Conservation (phyloP, 2,113 vertebrate genomes). For the Aegithalos caudatus region DNA sequence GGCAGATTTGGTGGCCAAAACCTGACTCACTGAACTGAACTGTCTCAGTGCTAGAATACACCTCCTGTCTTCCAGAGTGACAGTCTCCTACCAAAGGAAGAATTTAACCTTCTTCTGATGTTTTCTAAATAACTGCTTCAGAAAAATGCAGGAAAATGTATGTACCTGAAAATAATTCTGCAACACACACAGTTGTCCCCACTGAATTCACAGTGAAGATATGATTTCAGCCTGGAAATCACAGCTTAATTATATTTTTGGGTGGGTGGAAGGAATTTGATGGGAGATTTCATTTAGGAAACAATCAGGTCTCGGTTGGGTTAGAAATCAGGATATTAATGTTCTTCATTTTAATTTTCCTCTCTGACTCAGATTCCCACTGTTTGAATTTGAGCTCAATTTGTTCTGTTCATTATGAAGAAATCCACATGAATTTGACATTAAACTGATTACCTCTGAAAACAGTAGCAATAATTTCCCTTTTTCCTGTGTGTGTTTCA, state of each 20-base stretch:
- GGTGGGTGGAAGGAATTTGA: constrained; percentile 31
- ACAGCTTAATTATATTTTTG: constrained; percentile 56
- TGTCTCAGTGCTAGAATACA: background rate
- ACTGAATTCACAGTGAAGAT: constrained; percentile 7
- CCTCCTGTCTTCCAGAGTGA: background rate
- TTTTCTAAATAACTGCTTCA: background rate
- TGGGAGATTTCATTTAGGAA: constrained; percentile 56
- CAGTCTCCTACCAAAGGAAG: background rate
- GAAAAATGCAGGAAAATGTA: background rate
- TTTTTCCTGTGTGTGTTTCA: constrained; percentile 51
- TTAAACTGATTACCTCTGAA: constrained; percentile 62
- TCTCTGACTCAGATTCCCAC: constrained; percentile 46
- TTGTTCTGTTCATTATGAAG: constrained; percentile 63
- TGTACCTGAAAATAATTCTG: background rate
- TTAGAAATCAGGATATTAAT: constrained; percentile 55
- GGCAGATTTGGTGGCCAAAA: background rate
- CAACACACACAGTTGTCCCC: background rate
- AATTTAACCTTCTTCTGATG: background rate
- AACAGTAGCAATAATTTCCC: constrained; percentile 39
- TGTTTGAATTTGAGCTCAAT: constrained; percentile 62
- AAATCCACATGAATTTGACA: constrained; percentile 63
- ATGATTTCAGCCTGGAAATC: constrained; percentile 15
- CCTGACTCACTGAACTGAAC: background rate
- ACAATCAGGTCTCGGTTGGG: constrained; percentile 27
- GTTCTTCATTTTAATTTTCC: constrained; percentile 60